Percentiles rank a stretch among this genome's conserved stretches.
phyloP scores from a whole-genome alignment of 2,113 vertebrate species.

The Chaenocephalus aceratus region DNA sequence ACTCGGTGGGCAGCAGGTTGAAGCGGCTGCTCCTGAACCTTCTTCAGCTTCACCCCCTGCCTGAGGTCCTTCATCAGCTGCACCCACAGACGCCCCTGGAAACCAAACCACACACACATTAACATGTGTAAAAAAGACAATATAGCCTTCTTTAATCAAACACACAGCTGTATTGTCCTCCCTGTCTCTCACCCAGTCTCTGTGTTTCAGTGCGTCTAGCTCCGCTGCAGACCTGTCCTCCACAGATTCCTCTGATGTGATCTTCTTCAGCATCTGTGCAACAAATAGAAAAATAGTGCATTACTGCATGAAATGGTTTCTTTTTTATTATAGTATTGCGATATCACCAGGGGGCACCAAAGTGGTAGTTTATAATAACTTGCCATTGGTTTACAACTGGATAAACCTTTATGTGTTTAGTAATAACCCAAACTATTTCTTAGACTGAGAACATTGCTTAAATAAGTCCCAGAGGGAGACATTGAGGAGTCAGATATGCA shows the following conservation, averaged over 20 bases:
- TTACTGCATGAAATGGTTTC: not conserved
- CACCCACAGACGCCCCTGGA: slow-evolving; percentile 94
- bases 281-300: not conserved
- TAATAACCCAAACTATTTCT: too few relatives aligned
- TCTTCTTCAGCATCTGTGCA: slow-evolving; percentile 91
- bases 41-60: slow-evolving; percentile 95
- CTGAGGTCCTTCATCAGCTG: slow-evolving; percentile 97
- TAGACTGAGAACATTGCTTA: too few relatives aligned
- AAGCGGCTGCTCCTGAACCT: slow-evolving; percentile 95
- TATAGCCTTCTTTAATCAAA: not conserved
- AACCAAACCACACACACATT: slow-evolving; percentile 21
- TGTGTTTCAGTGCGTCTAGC: slow-evolving; percentile 90
- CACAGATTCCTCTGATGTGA: slow-evolving; percentile 84
- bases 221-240: slow-evolving; percentile 82
- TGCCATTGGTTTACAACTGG: too few relatives aligned
- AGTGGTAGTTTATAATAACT: too few relatives aligned
- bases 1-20: slow-evolving; percentile 92
- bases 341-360: too few relatives aligned
- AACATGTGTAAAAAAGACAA: slow-evolving; percentile 15
- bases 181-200: slow-evolving; percentile 89
- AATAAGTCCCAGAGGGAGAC: too few relatives aligned
- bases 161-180: slow-evolving; percentile 21
- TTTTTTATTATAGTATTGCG: not conserved
- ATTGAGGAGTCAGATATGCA: too few relatives aligned
- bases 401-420: too few relatives aligned